These are phyloP conservation scores for Darevskia nairensis DNA, from an alignment of 2,797 vertebrate species.

Conservation along the genomic window DNA sequence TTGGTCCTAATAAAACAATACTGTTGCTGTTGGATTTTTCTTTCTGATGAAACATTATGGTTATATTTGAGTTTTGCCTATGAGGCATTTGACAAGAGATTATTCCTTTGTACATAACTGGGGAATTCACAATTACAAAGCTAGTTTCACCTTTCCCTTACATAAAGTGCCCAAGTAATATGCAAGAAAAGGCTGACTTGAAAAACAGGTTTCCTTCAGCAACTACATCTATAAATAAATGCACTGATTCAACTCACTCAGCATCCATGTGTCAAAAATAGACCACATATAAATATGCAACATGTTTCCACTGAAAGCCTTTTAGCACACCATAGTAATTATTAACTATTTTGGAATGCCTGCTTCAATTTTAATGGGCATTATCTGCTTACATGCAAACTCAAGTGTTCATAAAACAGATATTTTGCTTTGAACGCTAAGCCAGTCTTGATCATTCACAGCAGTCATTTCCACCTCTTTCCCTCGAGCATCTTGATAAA, in stretches of 20 bases:
- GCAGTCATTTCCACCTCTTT: background rate
- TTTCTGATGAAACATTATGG: background rate
- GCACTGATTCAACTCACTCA: background rate
- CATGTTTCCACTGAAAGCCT: background rate
- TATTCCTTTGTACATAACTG: background rate
- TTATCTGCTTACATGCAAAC: background rate
- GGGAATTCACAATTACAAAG: background rate
- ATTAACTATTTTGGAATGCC: background rate
- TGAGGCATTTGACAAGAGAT: background rate
- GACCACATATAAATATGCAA: constrained; percentile 4
- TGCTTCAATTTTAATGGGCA: background rate
- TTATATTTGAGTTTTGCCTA: background rate
- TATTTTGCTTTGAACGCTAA: background rate
- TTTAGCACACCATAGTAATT: background rate
- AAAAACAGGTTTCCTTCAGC: constrained; percentile 16
- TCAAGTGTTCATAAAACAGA: background rate
- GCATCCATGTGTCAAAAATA: constrained; percentile 6
- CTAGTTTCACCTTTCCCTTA: background rate
- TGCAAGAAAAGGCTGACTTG: background rate
- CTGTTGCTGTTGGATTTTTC: background rate
- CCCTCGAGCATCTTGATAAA: background rate
- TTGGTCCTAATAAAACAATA: background rate
- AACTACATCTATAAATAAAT: constrained; percentile 18
- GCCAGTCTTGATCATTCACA: background rate
- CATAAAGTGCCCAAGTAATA: background rate